Conservation (phyloP, 2,888 invertebrate genomes). For the Phortica okadai region DNA sequence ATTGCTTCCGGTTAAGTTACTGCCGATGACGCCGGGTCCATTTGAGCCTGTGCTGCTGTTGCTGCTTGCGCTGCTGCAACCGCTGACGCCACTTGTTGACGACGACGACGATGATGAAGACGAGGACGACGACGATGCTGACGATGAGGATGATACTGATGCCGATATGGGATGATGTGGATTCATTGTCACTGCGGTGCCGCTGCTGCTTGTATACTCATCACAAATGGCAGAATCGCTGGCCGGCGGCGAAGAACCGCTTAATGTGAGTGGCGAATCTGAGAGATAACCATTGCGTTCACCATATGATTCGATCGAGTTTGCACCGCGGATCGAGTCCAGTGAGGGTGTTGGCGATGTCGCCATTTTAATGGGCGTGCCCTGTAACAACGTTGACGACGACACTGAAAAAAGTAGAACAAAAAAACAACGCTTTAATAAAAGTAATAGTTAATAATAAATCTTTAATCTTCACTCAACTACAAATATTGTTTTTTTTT, state of each 20-base stretch:
- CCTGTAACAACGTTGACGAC: conserved; percentile 14
- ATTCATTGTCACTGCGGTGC: conserved; percentile 62
- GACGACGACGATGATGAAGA: conserved; percentile 65
- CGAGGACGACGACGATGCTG: conserved; percentile 62
- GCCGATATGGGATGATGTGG: conserved; percentile 74
- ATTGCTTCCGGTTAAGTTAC: conserved; percentile 47
- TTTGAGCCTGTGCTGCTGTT: conserved; percentile 53
- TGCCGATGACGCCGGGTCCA: conserved; percentile 78
- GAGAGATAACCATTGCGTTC: conserved; percentile 88
- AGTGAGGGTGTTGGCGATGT: conserved; percentile 91
- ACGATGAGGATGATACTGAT: conserved; percentile 72
- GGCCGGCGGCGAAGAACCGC: conserved; percentile 91
- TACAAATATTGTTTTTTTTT: neutral
- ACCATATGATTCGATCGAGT: conserved; percentile 91
- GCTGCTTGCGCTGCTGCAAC: conserved; percentile 79
- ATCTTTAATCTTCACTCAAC: neutral
- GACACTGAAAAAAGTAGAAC: conserved; percentile 12
- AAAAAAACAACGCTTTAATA: conserved; percentile 1
- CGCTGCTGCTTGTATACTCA: conserved; percentile 77
- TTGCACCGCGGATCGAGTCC: conserved; percentile 91
- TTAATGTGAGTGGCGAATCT: conserved; percentile 87
- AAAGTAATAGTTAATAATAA: neutral
- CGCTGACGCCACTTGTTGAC: conserved; percentile 78
- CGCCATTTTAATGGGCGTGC: conserved; percentile 84
- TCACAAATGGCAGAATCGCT: conserved; percentile 90